These are phyloP conservation scores for Toxonevra muliebris DNA, from an alignment of 2,888 invertebrate species.

Conservation along the genomic window DNA sequence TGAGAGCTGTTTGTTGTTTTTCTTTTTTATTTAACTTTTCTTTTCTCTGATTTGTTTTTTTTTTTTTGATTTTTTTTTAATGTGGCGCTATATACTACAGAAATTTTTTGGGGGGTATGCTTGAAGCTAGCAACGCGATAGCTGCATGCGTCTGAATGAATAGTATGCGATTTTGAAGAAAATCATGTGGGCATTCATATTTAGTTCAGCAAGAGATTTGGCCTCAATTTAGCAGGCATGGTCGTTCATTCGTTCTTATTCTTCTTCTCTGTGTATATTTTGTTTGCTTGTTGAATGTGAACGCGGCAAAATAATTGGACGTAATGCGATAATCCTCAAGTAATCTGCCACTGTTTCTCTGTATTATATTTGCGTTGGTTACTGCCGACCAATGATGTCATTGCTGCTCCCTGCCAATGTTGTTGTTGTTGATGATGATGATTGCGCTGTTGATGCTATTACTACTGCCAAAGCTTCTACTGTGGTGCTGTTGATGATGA, in stretches of 20 bases:
- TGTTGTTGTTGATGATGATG: slow-evolving; percentile 6
- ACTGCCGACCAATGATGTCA: not conserved
- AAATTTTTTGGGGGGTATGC: not conserved
- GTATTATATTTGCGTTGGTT: too few relatives aligned
- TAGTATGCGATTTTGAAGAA: slow-evolving; percentile 17
- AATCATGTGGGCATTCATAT: too few relatives aligned
- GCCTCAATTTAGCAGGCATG: slow-evolving; percentile 32
- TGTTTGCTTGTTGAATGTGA: slow-evolving; percentile 44
- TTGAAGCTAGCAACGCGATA: too few relatives aligned
- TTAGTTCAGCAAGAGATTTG: slow-evolving; percentile 18
- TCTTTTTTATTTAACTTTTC: not conserved
- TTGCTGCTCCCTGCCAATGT: not conserved
- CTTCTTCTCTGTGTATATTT: too few relatives aligned
- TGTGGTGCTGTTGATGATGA: not conserved
- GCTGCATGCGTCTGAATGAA: not conserved
- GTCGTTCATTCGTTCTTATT: too few relatives aligned
- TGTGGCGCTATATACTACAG: too few relatives aligned
- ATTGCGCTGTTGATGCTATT: not conserved
- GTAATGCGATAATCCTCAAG: slow-evolving; percentile 48
- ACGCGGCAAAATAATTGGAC: slow-evolving; percentile 47
- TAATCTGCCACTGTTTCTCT: slow-evolving; percentile 37
- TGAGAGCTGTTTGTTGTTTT: not conserved
- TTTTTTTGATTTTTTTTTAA: too few relatives aligned
- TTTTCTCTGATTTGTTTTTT: not conserved
- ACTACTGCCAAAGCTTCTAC: not conserved